Conservation (phyloP, 2,113 vertebrate species). For the Gulo gulo region DNA sequence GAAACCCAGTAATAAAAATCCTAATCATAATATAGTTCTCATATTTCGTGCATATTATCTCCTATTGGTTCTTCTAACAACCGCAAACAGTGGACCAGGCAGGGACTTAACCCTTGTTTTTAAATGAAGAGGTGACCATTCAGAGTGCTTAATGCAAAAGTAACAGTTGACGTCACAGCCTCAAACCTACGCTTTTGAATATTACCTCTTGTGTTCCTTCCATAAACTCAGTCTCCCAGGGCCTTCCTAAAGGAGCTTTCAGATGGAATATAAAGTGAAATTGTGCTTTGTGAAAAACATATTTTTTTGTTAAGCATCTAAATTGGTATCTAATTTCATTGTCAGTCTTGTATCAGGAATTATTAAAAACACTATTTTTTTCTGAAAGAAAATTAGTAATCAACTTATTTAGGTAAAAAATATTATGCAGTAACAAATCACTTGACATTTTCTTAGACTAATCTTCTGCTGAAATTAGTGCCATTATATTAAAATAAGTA, state of each 20-base stretch:
- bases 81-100: neutral
- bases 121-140: neutral
- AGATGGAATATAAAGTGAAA: neutral
- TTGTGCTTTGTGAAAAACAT: neutral
- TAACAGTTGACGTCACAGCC: neutral
- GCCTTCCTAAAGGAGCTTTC: neutral
- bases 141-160: neutral
- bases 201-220: neutral
- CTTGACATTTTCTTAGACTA: constrained; percentile 53
- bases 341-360: neutral
- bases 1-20: neutral
- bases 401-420: constrained; percentile 40
- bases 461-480: constrained; percentile 31
- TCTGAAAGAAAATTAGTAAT: constrained; percentile 23
- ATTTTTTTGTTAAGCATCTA: constrained; percentile 13
- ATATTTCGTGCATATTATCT: neutral
- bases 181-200: neutral
- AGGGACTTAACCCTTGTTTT: neutral
- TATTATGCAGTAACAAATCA: constrained; percentile 30
- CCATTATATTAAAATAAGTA: constrained; percentile 55
- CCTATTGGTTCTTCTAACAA: neutral
- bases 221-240: neutral
- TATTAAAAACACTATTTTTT: neutral
- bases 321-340: constrained; percentile 31
- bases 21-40: neutral